Base-by-base conservation (phyloP, 2,888 invertebrate species). In the Autographa pulchrina region DNA sequence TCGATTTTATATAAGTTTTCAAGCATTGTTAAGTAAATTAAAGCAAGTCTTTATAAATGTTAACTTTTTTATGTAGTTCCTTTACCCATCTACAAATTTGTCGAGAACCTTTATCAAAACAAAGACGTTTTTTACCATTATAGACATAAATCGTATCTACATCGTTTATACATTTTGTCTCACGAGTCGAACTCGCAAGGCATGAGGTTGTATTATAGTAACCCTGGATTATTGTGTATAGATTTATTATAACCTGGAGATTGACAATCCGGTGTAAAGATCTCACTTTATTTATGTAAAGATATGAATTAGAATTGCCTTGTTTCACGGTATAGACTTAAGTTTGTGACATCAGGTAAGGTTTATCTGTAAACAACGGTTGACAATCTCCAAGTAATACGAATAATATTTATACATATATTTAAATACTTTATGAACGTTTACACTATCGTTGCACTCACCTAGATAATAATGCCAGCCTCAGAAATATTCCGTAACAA, bases 381-480 rank as follows among this genome's bases (percentile, higher is more conserved):
- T 66, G 61, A 32, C 72, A 65, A 65, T 65, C 65, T 68, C 65
- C 69, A 81, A 78, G 61, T 56, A 43, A 68, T 76, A 72, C 43
- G 64, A 43, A 52, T 67, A 59, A 65, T 82, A 77, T 68, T 65
- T 65, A 84, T 79, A 84, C 84, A 85, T 86, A 85, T 82, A 87
- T 86, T 88, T 85, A 87, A 86, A 87, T 85, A 88, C 85, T 86
- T 85, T 84, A 87, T 84, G 83, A 87, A 87, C 83, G 77, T 82
- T 85, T 83, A 89, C 87, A 88, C 88, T 87, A 89, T 85, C 85
- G 88, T 87, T 86, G 89, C 86, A 88, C 79, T 83, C 82, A 78
- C 70, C 72, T 85, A 73, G 85, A 88, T 85, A 84, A 84, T 83
- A 80, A 83, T 80, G 86, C 86, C 91, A 90, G 90, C 89, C 87